Evolutionary conservation across 2,888 invertebrate species (phyloP), one percentile per base, ranked within the genome.

Genomic region (Cephalotes varians): DNA sequence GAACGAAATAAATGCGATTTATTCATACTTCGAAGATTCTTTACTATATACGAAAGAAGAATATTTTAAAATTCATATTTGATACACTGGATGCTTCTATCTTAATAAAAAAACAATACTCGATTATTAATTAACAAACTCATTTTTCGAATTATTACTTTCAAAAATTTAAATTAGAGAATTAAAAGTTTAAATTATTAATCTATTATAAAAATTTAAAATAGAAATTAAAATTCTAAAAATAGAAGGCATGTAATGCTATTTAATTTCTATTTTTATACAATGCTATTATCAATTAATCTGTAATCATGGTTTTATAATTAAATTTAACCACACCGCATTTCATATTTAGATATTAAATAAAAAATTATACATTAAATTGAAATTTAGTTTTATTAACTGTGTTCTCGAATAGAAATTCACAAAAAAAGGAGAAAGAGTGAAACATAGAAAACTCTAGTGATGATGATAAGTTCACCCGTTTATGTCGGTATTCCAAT

Each of bases 1-100:
- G 81, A 37, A 31, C 40, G 21, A 47, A 31, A 44, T 44, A 72
- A 72, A 79, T 25, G 72, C 25, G n/a, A 44, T 71, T 69, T 77
- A 79, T 25, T 77, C 54, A 56, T 77, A 56, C 21, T 69, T 10
- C 9, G 4, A 1, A 54, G 40, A 21, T 21, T 44, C 40, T 40
- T 67, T 31, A 65, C 21, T 49, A 51, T 37, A 28, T 15, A 37
- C 10, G 12, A 76, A 67, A 67, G 18, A n/a, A 1, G 18, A 54
- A 54, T 9, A 10, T 12, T 54, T 54, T 67, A 31, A 54, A 67
- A 40, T 40, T 34, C 25, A n/a, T 56, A 44, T 5, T 37, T 34
- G 18, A 44, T 31, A 25, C 25, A n/a, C 10, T n/a, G 40, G 9
- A 2, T 5, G 4, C 21, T 21, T 31, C 9, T 44, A 31, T 21